Evolutionary conservation across 2,113 vertebrate species (phyloP).

Genomic region (Papio anubis): DNA sequence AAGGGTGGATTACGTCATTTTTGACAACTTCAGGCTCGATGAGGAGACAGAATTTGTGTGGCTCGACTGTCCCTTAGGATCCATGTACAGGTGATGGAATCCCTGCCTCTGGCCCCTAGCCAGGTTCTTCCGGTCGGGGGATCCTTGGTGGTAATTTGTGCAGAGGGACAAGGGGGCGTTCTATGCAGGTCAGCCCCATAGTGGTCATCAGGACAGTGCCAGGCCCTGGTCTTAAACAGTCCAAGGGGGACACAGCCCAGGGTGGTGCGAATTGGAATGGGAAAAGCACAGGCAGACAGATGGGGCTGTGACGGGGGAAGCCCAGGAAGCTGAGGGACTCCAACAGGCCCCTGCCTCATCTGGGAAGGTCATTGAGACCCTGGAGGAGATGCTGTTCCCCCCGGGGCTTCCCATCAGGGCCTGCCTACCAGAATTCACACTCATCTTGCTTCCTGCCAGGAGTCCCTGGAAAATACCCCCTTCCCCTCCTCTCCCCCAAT

Average conservation of each 20-base stretch:
- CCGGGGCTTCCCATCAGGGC: neutral
- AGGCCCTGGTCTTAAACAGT: neutral
- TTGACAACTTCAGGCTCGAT: constrained; percentile 49
- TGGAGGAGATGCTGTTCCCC: neutral
- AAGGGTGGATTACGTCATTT: accelerated
- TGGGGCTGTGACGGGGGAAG: neutral
- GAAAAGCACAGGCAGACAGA: neutral
- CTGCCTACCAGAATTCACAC: neutral
- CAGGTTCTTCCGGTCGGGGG: neutral
- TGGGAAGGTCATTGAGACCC: neutral
- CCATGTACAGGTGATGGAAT: constrained; percentile 76
- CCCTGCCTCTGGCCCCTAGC: neutral
- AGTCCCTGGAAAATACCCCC: neutral
- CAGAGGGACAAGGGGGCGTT: neutral
- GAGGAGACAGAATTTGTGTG: neutral
- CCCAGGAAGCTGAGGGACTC: no score
- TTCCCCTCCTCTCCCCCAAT: neutral
- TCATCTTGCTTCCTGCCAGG: neutral
- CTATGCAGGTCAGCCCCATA: accelerated
- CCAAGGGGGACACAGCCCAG: neutral
- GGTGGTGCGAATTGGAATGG: neutral
- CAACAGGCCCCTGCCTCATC: neutral
- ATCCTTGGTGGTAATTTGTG: neutral
- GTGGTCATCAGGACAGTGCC: neutral
- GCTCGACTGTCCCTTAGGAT: constrained; percentile 73